Percentiles rank a stretch among this genome's conserved stretches.
These are phyloP conservation scores for Genyomyrus donnyi DNA, from an alignment of 2,113 vertebrate genomes.

Conservation along the genomic window DNA sequence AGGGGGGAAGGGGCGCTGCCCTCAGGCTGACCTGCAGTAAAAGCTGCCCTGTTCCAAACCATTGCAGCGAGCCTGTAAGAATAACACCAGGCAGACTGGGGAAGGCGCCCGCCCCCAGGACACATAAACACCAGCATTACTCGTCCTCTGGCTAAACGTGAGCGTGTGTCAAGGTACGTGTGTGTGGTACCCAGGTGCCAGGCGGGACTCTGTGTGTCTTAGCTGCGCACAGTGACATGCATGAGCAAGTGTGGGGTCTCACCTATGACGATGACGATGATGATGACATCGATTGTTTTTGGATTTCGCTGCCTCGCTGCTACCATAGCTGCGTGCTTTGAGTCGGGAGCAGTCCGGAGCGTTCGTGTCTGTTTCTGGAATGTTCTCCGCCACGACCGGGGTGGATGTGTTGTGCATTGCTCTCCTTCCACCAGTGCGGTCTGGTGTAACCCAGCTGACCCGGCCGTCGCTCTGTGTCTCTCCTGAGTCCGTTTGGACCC, in stretches of 20 bases:
- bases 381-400: neutral
- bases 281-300: neutral
- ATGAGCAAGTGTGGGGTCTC: neutral
- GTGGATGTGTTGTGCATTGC: neutral
- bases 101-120: constrained; percentile 22
- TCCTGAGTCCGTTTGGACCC: neutral
- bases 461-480: neutral
- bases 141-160: constrained; percentile 46
- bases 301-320: neutral
- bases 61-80: constrained; percentile 80
- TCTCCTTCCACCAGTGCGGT: neutral
- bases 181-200: constrained; percentile 42
- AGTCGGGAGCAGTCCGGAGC: neutral
- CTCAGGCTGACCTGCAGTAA: constrained; percentile 80
- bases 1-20: constrained; percentile 64
- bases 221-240: constrained; percentile 28
- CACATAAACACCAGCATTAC: constrained; percentile 45
- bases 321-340: neutral
- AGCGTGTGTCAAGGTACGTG: constrained; percentile 36
- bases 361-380: neutral
- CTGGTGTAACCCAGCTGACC: neutral
- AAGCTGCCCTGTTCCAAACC: constrained; percentile 72
- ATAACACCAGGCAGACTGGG: constrained; percentile 56
- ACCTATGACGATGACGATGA: neutral
- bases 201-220: constrained; percentile 35